phyloP scores from a whole-genome alignment of 2,113 vertebrate genomes.

The Lethenteron reissneri region DNA sequence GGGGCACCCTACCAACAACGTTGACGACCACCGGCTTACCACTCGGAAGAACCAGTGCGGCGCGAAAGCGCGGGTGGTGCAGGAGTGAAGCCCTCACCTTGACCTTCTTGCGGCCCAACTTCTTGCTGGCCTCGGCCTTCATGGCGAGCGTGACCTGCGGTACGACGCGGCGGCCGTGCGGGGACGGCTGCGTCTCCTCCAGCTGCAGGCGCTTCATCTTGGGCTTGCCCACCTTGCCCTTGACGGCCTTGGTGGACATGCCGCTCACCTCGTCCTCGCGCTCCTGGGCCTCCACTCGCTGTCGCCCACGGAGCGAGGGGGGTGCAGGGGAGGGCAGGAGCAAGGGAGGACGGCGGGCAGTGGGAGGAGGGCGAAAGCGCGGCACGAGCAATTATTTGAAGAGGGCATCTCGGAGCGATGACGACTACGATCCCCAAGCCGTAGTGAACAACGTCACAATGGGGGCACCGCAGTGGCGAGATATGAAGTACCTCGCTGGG shows the following conservation, averaged over 20 bases:
- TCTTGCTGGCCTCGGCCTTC: slow-evolving; percentile 65
- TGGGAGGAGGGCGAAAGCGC: too few species aligned
- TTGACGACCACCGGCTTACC: not conserved
- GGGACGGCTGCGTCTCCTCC: slow-evolving; percentile 52
- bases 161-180: slow-evolving; percentile 45
- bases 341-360: too few species aligned
- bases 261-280: slow-evolving; percentile 22
- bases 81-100: slow-evolving; percentile 31
- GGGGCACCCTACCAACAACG: not conserved
- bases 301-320: not conserved
- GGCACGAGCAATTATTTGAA: too few species aligned
- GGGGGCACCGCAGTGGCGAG: too few species aligned
- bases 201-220: slow-evolving; percentile 30
- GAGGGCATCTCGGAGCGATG: too few species aligned
- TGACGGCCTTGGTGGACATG: slow-evolving; percentile 19
- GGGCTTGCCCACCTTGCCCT: slow-evolving; percentile 21
- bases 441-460: too few species aligned
- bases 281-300: slow-evolving; percentile 47
- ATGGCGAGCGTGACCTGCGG: slow-evolving; percentile 59
- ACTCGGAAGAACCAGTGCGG: not conserved
- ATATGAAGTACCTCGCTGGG: too few species aligned
- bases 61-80: not conserved
- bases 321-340: not conserved
- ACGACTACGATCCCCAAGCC: too few species aligned
- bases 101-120: slow-evolving; percentile 29